phyloP scores from a whole-genome alignment of 2,113 vertebrate species.

The Tichodroma muraria region DNA sequence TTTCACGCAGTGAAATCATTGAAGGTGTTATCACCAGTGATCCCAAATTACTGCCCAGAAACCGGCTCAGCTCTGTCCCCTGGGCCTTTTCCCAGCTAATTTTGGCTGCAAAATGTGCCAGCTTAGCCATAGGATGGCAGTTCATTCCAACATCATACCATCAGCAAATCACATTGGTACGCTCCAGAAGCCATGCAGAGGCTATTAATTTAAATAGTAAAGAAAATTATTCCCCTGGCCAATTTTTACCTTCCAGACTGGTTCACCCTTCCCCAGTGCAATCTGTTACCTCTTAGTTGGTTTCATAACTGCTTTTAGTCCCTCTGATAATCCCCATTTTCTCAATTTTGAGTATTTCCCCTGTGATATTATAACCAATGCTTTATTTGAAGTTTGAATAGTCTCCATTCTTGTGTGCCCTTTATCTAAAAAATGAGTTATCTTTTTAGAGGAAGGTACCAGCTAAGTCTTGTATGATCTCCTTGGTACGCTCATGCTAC shows the following conservation, averaged over 20 bases:
- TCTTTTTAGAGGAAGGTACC: neutral
- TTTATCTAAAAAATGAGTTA: neutral
- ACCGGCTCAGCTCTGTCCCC: neutral
- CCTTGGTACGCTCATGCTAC: neutral
- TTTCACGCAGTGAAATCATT: neutral
- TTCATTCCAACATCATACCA: neutral
- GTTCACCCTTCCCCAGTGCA: neutral
- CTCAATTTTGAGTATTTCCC: neutral
- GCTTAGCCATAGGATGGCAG: neutral
- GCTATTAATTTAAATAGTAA: conserved; percentile 23
- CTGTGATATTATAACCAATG: neutral
- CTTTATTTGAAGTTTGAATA: neutral
- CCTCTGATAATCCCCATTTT: neutral
- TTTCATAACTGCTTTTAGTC: neutral
- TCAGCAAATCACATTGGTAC: neutral
- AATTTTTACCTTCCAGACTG: neutral
- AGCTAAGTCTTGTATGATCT: fast-evolving
- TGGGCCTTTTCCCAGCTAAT: neutral
- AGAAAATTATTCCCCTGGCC: neutral
- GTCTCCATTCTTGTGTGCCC: neutral
- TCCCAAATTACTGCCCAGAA: neutral
- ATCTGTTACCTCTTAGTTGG: neutral
- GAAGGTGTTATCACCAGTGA: neutral
- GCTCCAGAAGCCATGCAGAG: neutral
- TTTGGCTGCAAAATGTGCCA: neutral